Conservation (phyloP, 2,797 vertebrate genomes). For the Smutsia temminckii region DNA sequence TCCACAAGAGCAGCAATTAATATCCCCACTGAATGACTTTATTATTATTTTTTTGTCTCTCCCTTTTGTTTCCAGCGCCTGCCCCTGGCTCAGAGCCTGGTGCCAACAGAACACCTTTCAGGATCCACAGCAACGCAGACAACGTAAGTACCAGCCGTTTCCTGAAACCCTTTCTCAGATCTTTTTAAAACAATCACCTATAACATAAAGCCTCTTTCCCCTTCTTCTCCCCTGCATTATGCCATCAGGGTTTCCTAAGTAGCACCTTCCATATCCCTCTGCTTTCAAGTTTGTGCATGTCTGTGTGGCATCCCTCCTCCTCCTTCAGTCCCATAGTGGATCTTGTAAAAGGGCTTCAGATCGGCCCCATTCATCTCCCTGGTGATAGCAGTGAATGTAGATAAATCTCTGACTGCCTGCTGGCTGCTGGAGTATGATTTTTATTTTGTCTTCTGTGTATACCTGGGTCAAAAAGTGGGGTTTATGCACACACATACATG, state of each 20-base stretch:
- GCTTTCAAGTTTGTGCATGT: constrained; percentile 92
- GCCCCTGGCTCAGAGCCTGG: constrained; percentile 91
- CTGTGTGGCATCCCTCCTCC: constrained; percentile 91
- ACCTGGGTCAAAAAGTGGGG: constrained; percentile 86
- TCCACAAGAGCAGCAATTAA: constrained; percentile 88
- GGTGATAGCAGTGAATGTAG: constrained; percentile 91
- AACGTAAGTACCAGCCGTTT: constrained; percentile 87
- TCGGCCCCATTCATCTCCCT: constrained; percentile 92
- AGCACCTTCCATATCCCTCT: constrained; percentile 90
- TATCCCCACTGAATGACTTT: constrained; percentile 92
- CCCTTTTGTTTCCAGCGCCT: constrained; percentile 91
- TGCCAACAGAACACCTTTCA: constrained; percentile 91
- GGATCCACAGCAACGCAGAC: constrained; percentile 89
- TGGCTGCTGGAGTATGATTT: constrained; percentile 87
- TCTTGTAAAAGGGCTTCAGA: constrained; percentile 89
- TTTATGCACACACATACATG: constrained; percentile 60
- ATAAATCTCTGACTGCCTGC: constrained; percentile 90
- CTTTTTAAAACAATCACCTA: constrained; percentile 66
- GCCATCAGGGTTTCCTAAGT: constrained; percentile 89
- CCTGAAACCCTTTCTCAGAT: constrained; percentile 82
- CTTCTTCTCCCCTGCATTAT: constrained; percentile 84
- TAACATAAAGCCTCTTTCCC: constrained; percentile 76
- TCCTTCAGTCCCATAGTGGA: constrained; percentile 89
- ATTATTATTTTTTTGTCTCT: constrained; percentile 86
- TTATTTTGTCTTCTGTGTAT: constrained; percentile 86